Conservation (phyloP, 2,888 invertebrate species). For the Torymus auratus region DNA sequence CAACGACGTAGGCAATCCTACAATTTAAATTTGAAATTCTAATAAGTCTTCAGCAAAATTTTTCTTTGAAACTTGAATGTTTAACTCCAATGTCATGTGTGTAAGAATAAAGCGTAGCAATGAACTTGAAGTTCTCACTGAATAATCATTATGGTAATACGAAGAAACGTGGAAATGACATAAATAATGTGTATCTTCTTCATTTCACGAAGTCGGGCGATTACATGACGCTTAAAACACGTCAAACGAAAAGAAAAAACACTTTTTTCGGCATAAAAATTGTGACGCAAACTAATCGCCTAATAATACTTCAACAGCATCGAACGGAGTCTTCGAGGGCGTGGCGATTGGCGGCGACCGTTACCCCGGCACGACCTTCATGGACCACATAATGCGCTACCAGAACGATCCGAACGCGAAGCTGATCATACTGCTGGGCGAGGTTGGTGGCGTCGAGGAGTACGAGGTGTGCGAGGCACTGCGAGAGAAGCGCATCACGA, state of each 20-base stretch:
- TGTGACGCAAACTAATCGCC: not conserved
- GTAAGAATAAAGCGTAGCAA: no score
- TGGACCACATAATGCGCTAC: slow-evolving; percentile 95
- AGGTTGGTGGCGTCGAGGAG: slow-evolving; percentile 99
- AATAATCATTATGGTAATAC: no score
- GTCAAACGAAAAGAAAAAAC: no score
- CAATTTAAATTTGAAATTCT: not conserved
- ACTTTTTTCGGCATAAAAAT: no score
- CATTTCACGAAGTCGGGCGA: no score
- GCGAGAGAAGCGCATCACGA: slow-evolving; percentile 87
- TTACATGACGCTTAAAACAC: no score
- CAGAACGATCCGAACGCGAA: slow-evolving; percentile 90
- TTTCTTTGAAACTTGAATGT: not conserved
- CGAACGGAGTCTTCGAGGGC: slow-evolving; percentile 98
- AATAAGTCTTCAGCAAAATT: not conserved
- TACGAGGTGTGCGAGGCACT: slow-evolving; percentile 96
- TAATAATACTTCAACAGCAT: slow-evolving; percentile 76
- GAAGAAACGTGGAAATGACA: no score
- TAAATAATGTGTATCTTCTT: no score
- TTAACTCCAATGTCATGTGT: no score
- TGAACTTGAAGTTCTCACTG: no score
- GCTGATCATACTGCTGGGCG: slow-evolving; percentile 96
- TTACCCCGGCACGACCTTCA: slow-evolving; percentile 98
- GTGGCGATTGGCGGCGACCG: slow-evolving; percentile 98
- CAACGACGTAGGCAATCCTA: no score